Base-by-base conservation (phyloP, 2,888 invertebrate genomes). In the Doris montereyensis region DNA sequence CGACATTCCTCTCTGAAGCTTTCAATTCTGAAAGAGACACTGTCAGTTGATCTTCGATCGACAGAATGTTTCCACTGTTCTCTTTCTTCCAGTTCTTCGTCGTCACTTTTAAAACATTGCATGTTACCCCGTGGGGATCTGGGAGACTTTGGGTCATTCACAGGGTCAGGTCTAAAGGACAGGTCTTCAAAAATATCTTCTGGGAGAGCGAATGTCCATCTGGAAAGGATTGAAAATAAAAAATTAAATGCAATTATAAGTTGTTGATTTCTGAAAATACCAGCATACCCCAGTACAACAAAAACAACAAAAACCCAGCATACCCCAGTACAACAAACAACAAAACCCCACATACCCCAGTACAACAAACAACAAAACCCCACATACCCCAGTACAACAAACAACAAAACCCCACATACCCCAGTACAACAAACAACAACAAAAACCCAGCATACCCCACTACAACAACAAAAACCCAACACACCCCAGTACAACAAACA, bases 1-100 rank as follows among this genome's bases (percentile, higher is more conserved):
- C 92, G 93, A 84, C 94, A 94, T 85, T 94, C 94, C 67, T 93
- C 93, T 85, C 92, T 92, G 30, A 94, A 89, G 77, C 92, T 92
- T 5, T 77, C 77, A 60, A 84, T 84, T 2, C 83, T 82, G 35
- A 85, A 87, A 24, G 84, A 84, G 41, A 75, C 81, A 75, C 83
- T 86, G 77, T 89, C 89, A 24, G 85, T 86, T 52, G 86, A 86
- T 72, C 86, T 80, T 10, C 88, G 80, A 68, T 89, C 88, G 41
- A 86, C 82, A 8, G 87, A 83, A 8, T 78, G 81, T 76, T 86
- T 80, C 83, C 85, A 85, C n/a, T 77, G 74, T 34, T 80, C 80
- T 8, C 68, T 79, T 21, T 81, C 82, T 52, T 81, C 82, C 21
- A 67, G 73, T 34, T 75, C 78, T 58, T 68, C 73, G 28, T 71